phyloP scores from a whole-genome alignment of 1,140 invertebrate genomes.

The Centruroides vittatus region DNA sequence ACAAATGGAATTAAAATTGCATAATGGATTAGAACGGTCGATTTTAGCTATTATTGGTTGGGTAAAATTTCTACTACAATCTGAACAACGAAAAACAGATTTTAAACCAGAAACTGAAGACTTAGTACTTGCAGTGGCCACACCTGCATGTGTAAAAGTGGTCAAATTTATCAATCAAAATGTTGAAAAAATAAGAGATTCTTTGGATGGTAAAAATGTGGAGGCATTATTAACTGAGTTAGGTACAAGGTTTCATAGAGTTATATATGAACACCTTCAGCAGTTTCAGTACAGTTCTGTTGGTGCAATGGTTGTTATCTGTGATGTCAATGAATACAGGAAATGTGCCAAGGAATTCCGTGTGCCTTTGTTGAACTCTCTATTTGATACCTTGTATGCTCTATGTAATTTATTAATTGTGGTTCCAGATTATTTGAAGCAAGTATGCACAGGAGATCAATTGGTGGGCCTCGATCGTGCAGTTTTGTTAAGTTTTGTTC shows the following conservation, averaged over 20 bases:
- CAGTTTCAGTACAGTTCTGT: slow-evolving; percentile 91
- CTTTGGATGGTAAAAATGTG: slow-evolving; percentile 87
- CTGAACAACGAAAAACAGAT: slow-evolving; percentile 90
- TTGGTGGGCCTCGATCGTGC: slow-evolving; percentile 74
- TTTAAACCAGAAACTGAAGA: slow-evolving; percentile 75
- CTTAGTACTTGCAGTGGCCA: slow-evolving; percentile 23
- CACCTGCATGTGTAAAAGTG: slow-evolving; percentile 62
- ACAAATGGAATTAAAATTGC: slow-evolving; percentile 81
- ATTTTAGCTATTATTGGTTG: slow-evolving; percentile 77
- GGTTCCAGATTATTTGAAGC: slow-evolving; percentile 87
- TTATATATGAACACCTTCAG: slow-evolving; percentile 89
- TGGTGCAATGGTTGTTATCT: slow-evolving; percentile 92
- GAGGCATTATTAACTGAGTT: slow-evolving; percentile 73
- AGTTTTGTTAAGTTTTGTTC: slow-evolving; percentile 79
- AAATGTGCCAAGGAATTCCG: slow-evolving; percentile 61
- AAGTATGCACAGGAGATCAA: slow-evolving; percentile 86
- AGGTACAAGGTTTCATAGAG: slow-evolving; percentile 74
- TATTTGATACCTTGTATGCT: slow-evolving; percentile 90
- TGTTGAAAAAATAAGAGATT: slow-evolving; percentile 61
- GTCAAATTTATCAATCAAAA: slow-evolving; percentile 65
- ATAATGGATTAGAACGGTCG: slow-evolving; percentile 70
- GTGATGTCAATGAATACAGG: slow-evolving; percentile 89
- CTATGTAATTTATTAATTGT: slow-evolving; percentile 91
- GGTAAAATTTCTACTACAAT: slow-evolving; percentile 77
- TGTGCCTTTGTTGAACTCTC: slow-evolving; percentile 56